phyloP scores from a whole-genome alignment of 2,888 invertebrate species.

The Prosopocoilus inquinatus region DNA sequence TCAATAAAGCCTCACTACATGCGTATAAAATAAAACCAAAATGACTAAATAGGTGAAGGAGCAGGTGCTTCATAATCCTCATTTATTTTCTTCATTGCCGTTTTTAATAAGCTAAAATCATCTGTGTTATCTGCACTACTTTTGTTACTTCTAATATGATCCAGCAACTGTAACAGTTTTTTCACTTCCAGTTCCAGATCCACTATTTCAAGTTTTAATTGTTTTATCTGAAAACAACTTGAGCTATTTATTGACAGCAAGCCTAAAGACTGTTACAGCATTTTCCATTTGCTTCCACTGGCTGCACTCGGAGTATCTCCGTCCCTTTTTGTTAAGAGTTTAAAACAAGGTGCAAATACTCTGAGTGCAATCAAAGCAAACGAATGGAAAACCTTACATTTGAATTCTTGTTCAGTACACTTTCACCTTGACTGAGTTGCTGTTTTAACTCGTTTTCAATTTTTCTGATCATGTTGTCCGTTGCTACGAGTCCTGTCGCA shows the following conservation, averaged over 20 bases:
- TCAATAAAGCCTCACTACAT: too few relatives aligned
- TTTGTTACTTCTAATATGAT: conserved; percentile 20
- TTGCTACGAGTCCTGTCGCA: conserved; percentile 37
- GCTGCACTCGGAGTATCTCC: too few relatives aligned
- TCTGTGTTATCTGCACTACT: neutral
- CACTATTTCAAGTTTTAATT: conserved; percentile 39
- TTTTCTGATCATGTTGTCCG: conserved; percentile 41
- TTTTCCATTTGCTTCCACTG: too few relatives aligned
- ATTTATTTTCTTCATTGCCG: conserved; percentile 10
- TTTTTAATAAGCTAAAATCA: conserved; percentile 19
- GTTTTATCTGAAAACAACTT: conserved; percentile 30
- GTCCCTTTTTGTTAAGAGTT: too few relatives aligned
- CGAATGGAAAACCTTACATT: conserved; percentile 1
- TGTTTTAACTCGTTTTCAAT: conserved; percentile 39
- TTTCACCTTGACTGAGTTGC: neutral
- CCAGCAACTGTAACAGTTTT: conserved; percentile 34
- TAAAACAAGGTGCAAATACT: too few relatives aligned
- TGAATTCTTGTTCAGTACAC: neutral
- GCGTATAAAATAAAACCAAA: too few relatives aligned
- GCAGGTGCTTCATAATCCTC: conserved; percentile 15
- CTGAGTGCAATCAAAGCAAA: too few relatives aligned
- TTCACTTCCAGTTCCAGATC: conserved; percentile 38
- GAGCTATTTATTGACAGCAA: neutral
- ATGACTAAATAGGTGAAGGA: too few relatives aligned
- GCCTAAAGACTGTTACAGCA: too few relatives aligned